phyloP scores from a whole-genome alignment of 2,888 invertebrate genomes.

The Pristionchus maxplancki region DNA sequence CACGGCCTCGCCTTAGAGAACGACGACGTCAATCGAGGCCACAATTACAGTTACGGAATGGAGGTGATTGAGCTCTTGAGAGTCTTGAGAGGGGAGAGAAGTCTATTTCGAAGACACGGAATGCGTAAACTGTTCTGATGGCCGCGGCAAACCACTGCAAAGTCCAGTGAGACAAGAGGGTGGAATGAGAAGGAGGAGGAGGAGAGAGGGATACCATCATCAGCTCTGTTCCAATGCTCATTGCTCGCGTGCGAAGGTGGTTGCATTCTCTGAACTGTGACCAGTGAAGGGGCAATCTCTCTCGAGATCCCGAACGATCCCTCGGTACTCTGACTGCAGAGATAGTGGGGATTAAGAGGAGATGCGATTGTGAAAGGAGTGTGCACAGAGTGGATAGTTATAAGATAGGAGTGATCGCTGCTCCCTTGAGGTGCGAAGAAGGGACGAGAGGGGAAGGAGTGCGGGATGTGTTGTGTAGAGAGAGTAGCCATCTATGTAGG shows the following conservation, averaged over 20 bases:
- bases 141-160: not conserved
- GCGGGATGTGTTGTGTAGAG: not conserved
- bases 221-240: not conserved
- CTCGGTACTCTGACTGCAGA: too few species aligned
- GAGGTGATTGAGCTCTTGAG: not conserved
- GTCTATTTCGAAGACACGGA: too few species aligned
- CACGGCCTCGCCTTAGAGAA: not conserved
- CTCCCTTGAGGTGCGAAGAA: not conserved
- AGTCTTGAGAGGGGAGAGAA: not conserved
- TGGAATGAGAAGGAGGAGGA: not conserved
- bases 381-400: not conserved
- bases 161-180: not conserved
- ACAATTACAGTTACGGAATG: not conserved
- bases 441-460: too few species aligned
- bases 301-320: too few species aligned
- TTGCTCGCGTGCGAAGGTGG: not conserved
- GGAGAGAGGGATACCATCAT: not conserved
- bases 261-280: not conserved
- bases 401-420: not conserved
- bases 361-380: not conserved
- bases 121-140: not conserved
- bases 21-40: not conserved
- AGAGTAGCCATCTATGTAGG: not conserved
- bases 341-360: too few species aligned
- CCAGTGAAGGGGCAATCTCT: too few species aligned